These are phyloP conservation scores for Rynchops niger DNA, from an alignment of 2,113 vertebrate species.

Conservation along the genomic window DNA sequence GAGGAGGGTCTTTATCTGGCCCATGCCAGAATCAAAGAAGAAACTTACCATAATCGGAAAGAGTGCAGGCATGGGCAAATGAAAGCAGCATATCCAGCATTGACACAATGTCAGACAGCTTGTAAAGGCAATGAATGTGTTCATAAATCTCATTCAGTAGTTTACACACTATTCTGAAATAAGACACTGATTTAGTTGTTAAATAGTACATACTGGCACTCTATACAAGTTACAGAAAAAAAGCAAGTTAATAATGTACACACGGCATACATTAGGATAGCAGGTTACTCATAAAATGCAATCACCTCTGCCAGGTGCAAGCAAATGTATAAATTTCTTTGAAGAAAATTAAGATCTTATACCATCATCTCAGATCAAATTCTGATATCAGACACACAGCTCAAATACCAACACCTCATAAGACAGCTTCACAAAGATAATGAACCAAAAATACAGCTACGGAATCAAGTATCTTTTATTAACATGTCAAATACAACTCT, in stretches of 20 bases:
- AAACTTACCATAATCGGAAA: conserved; percentile 90
- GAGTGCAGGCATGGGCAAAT: conserved; percentile 89
- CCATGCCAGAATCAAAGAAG: neutral
- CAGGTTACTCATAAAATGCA: neutral
- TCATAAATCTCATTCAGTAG: conserved; percentile 87
- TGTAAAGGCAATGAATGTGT: conserved; percentile 93
- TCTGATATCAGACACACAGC: neutral
- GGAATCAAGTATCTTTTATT: neutral
- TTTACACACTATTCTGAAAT: conserved; percentile 88
- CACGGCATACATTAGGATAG: neutral
- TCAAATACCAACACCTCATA: neutral
- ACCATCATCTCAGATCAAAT: neutral
- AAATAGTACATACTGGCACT: neutral
- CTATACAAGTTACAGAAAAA: neutral
- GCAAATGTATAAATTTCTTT: neutral
- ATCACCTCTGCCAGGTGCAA: neutral
- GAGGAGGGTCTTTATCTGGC: neutral
- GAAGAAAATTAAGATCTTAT: neutral
- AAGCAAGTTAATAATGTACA: neutral
- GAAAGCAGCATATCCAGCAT: conserved; percentile 97
- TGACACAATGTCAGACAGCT: conserved; percentile 92
- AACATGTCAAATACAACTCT: fast-evolving
- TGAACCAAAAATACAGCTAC: neutral
- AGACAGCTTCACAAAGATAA: neutral
- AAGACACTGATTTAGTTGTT: conserved; percentile 11